Base-by-base conservation (phyloP, 1,140 invertebrate species). In the Conus ventricosus region DNA sequence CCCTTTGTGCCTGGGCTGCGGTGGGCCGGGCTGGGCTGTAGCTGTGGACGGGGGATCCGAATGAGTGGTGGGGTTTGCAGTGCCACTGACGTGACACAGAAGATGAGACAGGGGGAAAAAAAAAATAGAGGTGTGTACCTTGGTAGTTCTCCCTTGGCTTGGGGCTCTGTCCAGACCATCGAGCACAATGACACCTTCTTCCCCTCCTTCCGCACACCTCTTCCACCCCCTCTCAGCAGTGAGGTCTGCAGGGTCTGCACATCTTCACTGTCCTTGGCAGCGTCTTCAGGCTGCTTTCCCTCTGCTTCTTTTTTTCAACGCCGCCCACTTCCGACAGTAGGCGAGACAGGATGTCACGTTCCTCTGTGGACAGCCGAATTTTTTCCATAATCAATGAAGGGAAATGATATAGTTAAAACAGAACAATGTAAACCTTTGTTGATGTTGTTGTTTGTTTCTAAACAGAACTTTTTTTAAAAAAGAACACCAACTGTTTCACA, bases 161-260 rank as follows among this genome's bases (percentile, higher is more conserved):
- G 54, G 82, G 17, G 55, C 5, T 25, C 82, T n/a, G 57, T 84
- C 57, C 23, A 84, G 82, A 5, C 82, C 82, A 23, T 84, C 82
- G 20, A 84, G 55, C 7, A 84, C 82, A 60, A 84, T 60, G 55
- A 84, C 82, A 84, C 82, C 54, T 51, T 54, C 57, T 63, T 84
- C 55, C 27, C 23, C 27, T 27, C 23, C 54, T 39, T 53, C n/a
- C 15, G 6, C 60, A 5, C 57, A 67, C 55, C 13, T 84, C 82
- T n/a, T 84, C 82, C 11, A 84, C 1, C 23, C n/a, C n/a, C 82
- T 55, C 55, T 20, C n/a, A 84, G 55, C 27, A 84, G n/a, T 55
- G 25, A 54, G 23, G 7, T 4, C 82, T 84, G 82, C 55, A 84
- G 82, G 8, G 55, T 25, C 57, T 84, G 17, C 55, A 84, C 55